A percentile compares a stretch with the other conserved stretches of the same genome.
phyloP scores from a whole-genome alignment of 2,888 invertebrate species.

The Drosophila limbata region DNA sequence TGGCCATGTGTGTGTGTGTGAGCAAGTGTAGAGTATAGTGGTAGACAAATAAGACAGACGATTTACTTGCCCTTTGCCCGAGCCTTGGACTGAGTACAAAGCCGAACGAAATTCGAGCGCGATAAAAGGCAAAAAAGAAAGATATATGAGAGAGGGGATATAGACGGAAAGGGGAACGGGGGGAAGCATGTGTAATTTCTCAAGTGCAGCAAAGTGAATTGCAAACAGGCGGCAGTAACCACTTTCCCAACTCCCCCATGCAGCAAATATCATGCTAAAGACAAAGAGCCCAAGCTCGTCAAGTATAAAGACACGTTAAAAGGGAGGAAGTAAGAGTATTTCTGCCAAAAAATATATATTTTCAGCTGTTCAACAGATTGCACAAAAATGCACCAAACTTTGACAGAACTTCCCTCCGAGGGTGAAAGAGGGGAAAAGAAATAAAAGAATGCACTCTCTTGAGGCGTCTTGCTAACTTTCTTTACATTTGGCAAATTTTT shows the following conservation, averaged over 20 bases:
- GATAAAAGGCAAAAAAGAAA: slow-evolving; percentile 46
- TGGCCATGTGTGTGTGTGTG: slow-evolving; percentile 17
- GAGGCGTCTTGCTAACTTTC: slow-evolving; percentile 33
- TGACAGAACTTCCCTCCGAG: slow-evolving; percentile 9
- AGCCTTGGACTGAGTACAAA: slow-evolving; percentile 35
- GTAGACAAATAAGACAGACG: slow-evolving; percentile 81
- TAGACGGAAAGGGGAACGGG: neutral
- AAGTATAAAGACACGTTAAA: slow-evolving; percentile 4
- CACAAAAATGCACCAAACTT: slow-evolving; percentile 56
- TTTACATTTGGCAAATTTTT: slow-evolving; percentile 55
- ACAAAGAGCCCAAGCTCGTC: slow-evolving; percentile 27
- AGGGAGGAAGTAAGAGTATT: neutral
- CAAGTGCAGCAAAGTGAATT: slow-evolving; percentile 77
- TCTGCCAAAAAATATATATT: slow-evolving; percentile 33
- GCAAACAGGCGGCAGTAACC: slow-evolving; percentile 58
- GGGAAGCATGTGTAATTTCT: slow-evolving; percentile 74
- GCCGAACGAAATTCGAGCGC: slow-evolving; percentile 69
- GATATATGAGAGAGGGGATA: neutral
- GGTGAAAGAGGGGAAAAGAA: neutral
- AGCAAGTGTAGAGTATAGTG: slow-evolving; percentile 55
- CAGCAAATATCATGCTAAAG: slow-evolving; percentile 50
- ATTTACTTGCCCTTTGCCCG: slow-evolving; percentile 69
- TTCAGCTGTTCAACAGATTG: slow-evolving; percentile 70
- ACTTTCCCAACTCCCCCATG: neutral
- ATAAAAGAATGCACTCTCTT: neutral